A percentile compares a stretch with the other conserved stretches of the same genome.
These are phyloP conservation scores for Drosophila malerkotliana DNA, from an alignment of 1,140 invertebrate species.

Conservation along the genomic window DNA sequence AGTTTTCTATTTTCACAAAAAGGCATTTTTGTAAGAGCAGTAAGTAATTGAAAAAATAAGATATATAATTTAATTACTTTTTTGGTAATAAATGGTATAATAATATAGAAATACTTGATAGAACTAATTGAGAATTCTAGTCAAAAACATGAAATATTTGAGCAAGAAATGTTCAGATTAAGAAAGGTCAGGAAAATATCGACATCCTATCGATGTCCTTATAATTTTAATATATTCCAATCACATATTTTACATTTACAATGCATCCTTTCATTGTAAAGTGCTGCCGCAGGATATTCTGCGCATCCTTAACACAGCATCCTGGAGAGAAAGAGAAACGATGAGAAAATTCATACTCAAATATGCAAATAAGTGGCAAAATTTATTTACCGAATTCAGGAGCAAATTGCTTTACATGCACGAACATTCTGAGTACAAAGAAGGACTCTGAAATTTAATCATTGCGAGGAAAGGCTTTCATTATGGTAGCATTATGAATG, in stretches of 20 bases:
- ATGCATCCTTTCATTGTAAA: constrained; percentile 32
- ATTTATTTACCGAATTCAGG: constrained; percentile 44
- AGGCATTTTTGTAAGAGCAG: constrained; percentile 7
- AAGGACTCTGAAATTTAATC: not conserved
- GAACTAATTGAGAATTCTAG: too few species aligned
- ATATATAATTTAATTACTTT: too few species aligned
- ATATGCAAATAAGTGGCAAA: constrained; percentile 75
- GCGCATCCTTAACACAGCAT: constrained; percentile 63
- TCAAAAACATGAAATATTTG: too few species aligned
- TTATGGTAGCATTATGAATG: not conserved
- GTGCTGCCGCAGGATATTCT: constrained; percentile 72
- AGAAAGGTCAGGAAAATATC: too few species aligned
- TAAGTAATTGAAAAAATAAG: constrained; percentile 18
- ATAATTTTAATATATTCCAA: constrained; percentile 13
- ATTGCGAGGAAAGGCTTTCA: not conserved
- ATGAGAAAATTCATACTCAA: constrained; percentile 49
- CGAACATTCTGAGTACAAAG: not conserved
- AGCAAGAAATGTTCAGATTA: too few species aligned
- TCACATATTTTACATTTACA: constrained; percentile 42
- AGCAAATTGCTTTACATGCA: constrained; percentile 20
- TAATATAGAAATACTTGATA: too few species aligned
- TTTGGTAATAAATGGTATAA: too few species aligned
- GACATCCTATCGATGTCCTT: not conserved
- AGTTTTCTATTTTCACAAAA: constrained; percentile 39
- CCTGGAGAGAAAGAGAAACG: constrained; percentile 34